These are phyloP conservation scores for Tetragnatha montana DNA, from an alignment of 2,888 invertebrate species.

Conservation along the genomic window DNA sequence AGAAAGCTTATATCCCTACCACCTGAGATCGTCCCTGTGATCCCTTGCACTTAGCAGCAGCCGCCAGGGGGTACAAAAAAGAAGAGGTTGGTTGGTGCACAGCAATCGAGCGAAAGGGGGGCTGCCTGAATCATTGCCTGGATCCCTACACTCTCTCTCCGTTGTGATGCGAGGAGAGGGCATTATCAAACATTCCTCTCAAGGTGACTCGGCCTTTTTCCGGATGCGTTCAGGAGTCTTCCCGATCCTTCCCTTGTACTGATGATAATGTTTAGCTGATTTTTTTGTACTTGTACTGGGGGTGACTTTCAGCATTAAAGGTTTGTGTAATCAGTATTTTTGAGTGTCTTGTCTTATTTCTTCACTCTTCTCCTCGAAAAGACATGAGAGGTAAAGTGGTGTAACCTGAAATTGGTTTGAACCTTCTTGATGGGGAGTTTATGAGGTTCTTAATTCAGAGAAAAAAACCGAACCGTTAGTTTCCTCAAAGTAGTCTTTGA, in stretches of 20 bases:
- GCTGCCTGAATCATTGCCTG: not conserved
- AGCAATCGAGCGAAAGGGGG: slow-evolving; percentile 27
- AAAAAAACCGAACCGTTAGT: too few relatives aligned
- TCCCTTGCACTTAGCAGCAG: slow-evolving; percentile 63
- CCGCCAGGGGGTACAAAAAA: slow-evolving; percentile 64
- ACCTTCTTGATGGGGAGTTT: too few relatives aligned
- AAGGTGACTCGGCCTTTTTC: not conserved
- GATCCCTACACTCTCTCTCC: not conserved
- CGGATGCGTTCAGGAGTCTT: slow-evolving; percentile 1
- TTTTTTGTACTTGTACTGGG: slow-evolving; percentile 68
- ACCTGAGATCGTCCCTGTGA: slow-evolving; percentile 63
- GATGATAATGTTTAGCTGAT: slow-evolving; percentile 9
- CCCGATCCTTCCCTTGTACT: slow-evolving; percentile 7
- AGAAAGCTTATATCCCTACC: slow-evolving; percentile 18
- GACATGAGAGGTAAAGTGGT: too few relatives aligned
- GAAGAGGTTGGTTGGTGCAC: not conserved
- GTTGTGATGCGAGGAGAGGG: slow-evolving; percentile 18
- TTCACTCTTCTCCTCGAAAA: not conserved
- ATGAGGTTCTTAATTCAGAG: too few relatives aligned
- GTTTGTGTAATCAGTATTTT: slow-evolving; percentile 71
- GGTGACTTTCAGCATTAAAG: slow-evolving; percentile 72
- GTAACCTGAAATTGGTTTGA: too few relatives aligned
- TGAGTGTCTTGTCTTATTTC: slow-evolving; percentile 5
- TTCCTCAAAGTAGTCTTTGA: too few relatives aligned
- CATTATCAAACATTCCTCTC: slow-evolving; percentile 50